Percentiles rank a stretch among this genome's conserved stretches.
phyloP scores from a whole-genome alignment of 2,113 vertebrate genomes.

The Phaetusa simplex region DNA sequence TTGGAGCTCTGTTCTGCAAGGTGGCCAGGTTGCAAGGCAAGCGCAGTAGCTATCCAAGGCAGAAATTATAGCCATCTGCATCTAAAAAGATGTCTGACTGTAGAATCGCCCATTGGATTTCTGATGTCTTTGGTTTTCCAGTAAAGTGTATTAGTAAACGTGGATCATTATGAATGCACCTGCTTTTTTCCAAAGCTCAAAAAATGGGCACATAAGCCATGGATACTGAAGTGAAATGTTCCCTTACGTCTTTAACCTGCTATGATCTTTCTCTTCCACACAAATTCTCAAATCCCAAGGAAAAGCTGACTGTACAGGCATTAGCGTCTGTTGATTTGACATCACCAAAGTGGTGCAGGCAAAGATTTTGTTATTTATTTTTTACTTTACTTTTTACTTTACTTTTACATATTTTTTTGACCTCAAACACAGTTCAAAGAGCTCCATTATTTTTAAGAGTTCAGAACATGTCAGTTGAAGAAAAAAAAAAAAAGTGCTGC shows the following conservation, averaged over 20 bases:
- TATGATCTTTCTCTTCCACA: background rate
- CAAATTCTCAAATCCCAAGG: background rate
- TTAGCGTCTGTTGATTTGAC: background rate
- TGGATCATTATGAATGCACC: background rate
- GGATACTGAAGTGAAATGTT: background rate
- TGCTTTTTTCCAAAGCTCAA: background rate
- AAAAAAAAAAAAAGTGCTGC: background rate
- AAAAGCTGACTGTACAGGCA: background rate
- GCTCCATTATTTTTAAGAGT: background rate
- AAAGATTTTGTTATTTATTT: background rate
- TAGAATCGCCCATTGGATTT: background rate
- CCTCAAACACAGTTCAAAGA: constrained; percentile 16
- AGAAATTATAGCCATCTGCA: background rate
- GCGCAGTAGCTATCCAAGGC: background rate
- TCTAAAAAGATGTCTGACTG: background rate
- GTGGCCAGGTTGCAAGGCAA: background rate
- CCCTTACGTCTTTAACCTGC: background rate
- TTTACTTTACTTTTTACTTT: background rate
- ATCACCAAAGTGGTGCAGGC: background rate
- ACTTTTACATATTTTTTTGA: background rate
- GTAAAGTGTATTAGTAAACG: background rate
- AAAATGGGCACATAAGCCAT: background rate
- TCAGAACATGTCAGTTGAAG: background rate
- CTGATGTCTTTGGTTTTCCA: background rate
- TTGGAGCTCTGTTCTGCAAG: background rate